These are phyloP conservation scores for Idaea aversata DNA, from an alignment of 2,888 invertebrate genomes.

Conservation along the genomic window DNA sequence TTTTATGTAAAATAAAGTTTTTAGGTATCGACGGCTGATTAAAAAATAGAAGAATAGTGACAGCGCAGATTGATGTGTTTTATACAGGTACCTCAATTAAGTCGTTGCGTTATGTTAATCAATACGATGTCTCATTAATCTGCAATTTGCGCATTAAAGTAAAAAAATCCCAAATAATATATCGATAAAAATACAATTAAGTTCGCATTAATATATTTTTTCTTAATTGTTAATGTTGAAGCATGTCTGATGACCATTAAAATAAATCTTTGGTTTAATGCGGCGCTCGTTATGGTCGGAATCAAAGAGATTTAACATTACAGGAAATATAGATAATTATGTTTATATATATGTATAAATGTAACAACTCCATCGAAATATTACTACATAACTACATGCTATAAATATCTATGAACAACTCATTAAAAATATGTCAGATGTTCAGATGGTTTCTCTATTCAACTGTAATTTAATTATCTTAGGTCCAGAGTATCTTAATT, in stretches of 20 bases:
- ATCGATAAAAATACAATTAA: constrained; percentile 56
- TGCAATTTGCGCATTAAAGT: constrained; percentile 32
- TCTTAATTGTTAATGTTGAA: constrained; percentile 38
- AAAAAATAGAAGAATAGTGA: no score
- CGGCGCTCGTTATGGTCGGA: constrained; percentile 40
- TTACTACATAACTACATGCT: no score
- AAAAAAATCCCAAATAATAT: constrained; percentile 36
- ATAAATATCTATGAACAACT: no score
- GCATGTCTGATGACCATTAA: constrained; percentile 42
- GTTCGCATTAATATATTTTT: constrained; percentile 45
- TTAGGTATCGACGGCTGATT: no score
- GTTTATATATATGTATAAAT: no score
- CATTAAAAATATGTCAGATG: no score
- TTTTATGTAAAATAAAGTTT: no score
- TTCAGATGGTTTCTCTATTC: neutral
- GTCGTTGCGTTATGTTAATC: neutral
- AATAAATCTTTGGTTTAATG: constrained; percentile 51
- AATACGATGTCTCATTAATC: constrained; percentile 35
- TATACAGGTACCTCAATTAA: no score
- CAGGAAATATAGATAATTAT: neutral
- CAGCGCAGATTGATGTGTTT: no score
- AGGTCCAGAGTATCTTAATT: constrained; percentile 36
- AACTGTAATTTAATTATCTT: neutral
- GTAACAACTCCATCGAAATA: no score
- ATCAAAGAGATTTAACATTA: constrained; percentile 16